Conservation (phyloP, 2,113 vertebrate genomes). For the Microtus ochrogaster region DNA sequence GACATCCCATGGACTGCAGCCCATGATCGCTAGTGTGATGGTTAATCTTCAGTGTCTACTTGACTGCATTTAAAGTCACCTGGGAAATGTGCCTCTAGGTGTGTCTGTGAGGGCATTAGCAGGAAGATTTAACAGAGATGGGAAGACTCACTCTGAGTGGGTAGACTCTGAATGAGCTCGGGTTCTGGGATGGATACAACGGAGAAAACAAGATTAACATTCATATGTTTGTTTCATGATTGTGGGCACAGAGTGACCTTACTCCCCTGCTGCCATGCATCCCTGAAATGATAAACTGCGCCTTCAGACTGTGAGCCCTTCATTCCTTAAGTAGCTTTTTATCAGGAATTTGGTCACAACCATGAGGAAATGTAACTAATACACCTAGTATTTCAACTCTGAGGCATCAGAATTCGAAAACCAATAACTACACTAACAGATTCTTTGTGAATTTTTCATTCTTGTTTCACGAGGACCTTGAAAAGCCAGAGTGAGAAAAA, state of each 20-base stretch:
- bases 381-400: background rate
- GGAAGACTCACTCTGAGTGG: background rate
- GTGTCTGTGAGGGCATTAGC: background rate
- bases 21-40: background rate
- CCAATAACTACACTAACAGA: background rate
- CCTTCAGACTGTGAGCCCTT: background rate
- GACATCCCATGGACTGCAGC: background rate
- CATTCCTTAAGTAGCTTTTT: background rate
- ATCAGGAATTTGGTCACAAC: background rate
- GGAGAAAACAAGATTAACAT: too few species aligned
- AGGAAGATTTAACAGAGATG: background rate
- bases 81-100: background rate
- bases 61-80: background rate
- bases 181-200: background rate
- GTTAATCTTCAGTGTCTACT: background rate
- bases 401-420: background rate
- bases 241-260: background rate
- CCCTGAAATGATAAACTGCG: background rate
- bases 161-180: background rate
- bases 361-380: background rate
- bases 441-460: constrained; percentile 1
- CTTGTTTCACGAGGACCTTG: background rate
- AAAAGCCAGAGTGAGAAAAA: background rate
- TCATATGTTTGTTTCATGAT: background rate
- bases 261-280: background rate